Evolutionary conservation across 2,113 vertebrate species (phyloP).

Genomic region (Muscicapa adusta): DNA sequence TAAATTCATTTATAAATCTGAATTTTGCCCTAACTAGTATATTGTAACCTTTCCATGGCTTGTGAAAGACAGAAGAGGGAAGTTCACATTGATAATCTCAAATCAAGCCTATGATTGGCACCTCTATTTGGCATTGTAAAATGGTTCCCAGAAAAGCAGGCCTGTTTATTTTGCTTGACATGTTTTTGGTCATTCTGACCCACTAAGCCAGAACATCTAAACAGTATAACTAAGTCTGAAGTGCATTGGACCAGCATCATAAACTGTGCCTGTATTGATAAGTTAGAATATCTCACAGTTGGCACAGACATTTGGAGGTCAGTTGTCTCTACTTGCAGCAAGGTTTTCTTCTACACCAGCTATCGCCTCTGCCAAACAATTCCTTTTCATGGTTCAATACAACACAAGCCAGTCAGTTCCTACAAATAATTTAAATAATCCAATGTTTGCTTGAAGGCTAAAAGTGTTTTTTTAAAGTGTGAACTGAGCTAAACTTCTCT

Average conservation of each 20-base stretch:
- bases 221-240: neutral
- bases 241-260: neutral
- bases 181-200: neutral
- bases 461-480: neutral
- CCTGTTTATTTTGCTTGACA: neutral
- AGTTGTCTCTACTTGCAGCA: neutral
- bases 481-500: neutral
- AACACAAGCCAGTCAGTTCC: neutral
- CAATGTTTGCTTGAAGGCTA: neutral
- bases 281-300: neutral
- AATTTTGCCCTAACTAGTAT: neutral
- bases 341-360: neutral
- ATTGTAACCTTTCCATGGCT: neutral
- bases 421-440: neutral
- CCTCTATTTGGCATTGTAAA: neutral
- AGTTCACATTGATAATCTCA: neutral
- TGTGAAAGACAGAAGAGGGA: neutral
- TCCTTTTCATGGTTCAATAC: neutral
- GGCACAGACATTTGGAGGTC: neutral
- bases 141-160: accelerated
- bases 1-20: neutral
- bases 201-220: neutral
- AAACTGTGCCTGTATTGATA: neutral
- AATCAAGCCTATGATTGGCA: neutral
- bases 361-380: neutral